phyloP scores from a whole-genome alignment of 2,113 vertebrate species.

The Eleginops maclovinus region DNA sequence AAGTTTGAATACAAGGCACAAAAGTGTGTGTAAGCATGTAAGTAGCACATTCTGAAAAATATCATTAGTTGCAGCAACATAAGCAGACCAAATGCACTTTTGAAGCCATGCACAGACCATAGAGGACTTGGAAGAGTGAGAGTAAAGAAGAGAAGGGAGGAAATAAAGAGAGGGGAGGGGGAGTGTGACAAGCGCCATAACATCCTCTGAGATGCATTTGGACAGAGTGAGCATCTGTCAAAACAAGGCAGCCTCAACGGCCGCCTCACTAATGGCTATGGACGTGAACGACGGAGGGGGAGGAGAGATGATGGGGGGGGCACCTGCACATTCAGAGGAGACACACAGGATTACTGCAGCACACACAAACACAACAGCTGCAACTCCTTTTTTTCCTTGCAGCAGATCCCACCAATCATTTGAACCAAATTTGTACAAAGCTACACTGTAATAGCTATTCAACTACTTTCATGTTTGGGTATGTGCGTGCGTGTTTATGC shows the following conservation, averaged over 20 bases:
- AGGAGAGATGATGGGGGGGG: conserved; percentile 50
- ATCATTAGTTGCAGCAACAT: not conserved
- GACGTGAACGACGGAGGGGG: conserved; percentile 75
- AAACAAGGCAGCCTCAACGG: conserved; percentile 84
- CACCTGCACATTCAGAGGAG: conserved; percentile 61
- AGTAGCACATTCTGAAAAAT: conserved; percentile 1
- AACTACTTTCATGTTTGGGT: conserved; percentile 57
- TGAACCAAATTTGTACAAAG: conserved; percentile 70
- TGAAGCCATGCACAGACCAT: conserved; percentile 41
- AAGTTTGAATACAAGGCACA: not conserved
- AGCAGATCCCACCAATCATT: conserved; percentile 72
- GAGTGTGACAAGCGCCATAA: conserved; percentile 84
- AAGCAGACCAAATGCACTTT: conserved; percentile 16
- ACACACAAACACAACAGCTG: conserved; percentile 50
- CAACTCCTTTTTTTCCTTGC: conserved; percentile 36
- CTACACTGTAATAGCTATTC: conserved; percentile 66
- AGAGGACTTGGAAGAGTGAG: conserved; percentile 28
- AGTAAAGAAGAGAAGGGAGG: conserved; percentile 51
- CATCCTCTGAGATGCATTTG: conserved; percentile 85
- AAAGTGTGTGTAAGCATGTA: conserved; percentile 15
- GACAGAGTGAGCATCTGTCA: conserved; percentile 88
- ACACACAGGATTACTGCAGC: conserved; percentile 45
- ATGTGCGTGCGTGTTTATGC: conserved; percentile 32
- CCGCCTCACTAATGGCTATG: conserved; percentile 82
- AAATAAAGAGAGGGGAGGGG: conserved; percentile 56